A percentile compares a stretch with the other conserved stretches of the same genome.
Evolutionary conservation across 2,797 vertebrate species (phyloP).

Genomic region (Agapornis canus): DNA sequence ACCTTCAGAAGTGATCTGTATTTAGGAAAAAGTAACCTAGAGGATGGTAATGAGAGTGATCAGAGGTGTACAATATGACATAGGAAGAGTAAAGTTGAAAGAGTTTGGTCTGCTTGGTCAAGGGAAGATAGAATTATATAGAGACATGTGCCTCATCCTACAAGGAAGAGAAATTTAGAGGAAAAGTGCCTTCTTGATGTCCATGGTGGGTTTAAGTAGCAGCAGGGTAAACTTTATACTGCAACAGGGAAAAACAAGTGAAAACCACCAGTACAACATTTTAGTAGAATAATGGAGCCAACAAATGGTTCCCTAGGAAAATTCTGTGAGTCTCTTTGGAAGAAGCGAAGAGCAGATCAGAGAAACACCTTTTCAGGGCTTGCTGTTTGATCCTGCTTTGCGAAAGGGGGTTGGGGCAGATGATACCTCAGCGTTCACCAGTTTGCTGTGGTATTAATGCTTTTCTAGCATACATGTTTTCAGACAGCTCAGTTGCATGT

Average conservation of each 20-base stretch:
- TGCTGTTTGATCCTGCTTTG: background rate
- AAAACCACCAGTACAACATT: fast-evolving
- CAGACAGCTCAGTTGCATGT: fast-evolving
- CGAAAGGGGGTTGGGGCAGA: fast-evolving
- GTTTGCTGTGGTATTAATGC: fast-evolving
- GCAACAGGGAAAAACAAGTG: background rate
- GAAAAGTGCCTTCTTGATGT: background rate
- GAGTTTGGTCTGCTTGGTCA: background rate
- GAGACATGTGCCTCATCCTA: background rate
- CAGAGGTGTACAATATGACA: background rate
- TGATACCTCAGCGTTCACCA: fast-evolving
- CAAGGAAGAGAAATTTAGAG: background rate
- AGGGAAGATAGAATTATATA: background rate
- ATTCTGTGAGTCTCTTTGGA: background rate
- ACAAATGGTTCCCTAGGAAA: background rate
- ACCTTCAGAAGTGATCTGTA: background rate
- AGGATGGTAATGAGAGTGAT: background rate
- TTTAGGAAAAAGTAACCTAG: background rate
- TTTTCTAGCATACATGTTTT: background rate
- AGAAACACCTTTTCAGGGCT: background rate
- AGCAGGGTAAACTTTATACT: fast-evolving
- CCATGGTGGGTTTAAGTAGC: background rate
- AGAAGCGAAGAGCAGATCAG: background rate
- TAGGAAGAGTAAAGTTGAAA: background rate
- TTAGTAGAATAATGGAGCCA: background rate